Evolutionary conservation across 2,113 vertebrate species (phyloP).

Genomic region (Microtus pennsylvanicus): DNA sequence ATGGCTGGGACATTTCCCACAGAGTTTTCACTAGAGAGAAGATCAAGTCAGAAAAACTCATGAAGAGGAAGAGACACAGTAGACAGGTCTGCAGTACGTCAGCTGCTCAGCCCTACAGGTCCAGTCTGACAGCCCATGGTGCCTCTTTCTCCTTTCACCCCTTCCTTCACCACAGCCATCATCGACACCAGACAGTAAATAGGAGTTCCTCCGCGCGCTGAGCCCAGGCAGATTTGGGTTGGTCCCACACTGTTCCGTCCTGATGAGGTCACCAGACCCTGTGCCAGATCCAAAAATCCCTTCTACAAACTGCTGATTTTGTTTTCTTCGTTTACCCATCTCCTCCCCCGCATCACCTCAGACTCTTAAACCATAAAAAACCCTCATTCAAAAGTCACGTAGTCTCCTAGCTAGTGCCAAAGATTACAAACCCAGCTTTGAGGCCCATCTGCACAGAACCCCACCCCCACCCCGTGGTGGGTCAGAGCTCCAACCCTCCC

Average conservation of each 20-base stretch:
- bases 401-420: neutral
- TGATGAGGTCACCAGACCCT: slow-evolving; percentile 59
- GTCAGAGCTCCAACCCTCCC: neutral
- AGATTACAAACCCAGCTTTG: neutral
- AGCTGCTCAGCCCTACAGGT: neutral
- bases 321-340: neutral
- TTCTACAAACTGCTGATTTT: slow-evolving; percentile 58
- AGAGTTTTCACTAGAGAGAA: slow-evolving; percentile 11
- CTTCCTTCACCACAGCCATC: neutral
- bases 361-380: neutral
- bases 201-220: neutral
- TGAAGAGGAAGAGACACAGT: neutral
- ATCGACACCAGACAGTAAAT: slow-evolving; percentile 4
- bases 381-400: neutral
- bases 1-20: neutral
- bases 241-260: slow-evolving; percentile 38
- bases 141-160: neutral
- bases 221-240: slow-evolving; percentile 41
- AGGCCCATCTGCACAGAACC: neutral
- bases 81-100: neutral
- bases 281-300: slow-evolving; percentile 66
- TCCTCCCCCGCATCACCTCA: neutral
- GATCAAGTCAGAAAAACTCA: slow-evolving; percentile 51
- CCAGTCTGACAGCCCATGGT: neutral
- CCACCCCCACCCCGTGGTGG: neutral